Base-by-base conservation (phyloP, 2,113 vertebrate genomes). In the Malurus elegans region DNA sequence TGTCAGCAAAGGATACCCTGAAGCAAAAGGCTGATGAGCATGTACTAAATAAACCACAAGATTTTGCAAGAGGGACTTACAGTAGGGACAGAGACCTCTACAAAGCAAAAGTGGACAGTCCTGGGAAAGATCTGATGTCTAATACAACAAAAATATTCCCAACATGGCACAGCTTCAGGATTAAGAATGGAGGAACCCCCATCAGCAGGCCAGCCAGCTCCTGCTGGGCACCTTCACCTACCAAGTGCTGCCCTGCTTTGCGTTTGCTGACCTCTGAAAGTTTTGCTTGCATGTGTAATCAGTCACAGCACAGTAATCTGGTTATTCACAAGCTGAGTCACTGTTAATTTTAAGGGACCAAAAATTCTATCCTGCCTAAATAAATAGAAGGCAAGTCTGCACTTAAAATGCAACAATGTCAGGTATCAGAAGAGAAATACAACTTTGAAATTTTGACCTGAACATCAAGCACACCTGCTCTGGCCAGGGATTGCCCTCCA, bases 11-110 rank as follows among this genome's bases (percentile, higher is more conserved):
- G 38, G 20, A 76, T 29, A 74, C 24, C 51, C 78, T 89, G 57
- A 94, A 84, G 76, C 34, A 92, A 91, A 89, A 74, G 8, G 24
- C 42, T 84, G 65, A 66, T 58, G 12, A 92, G 16, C 67, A 47
- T 31, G 5, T 62, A 47, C 28, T 14, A 72, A 17, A 61, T 42
- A 86, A 90, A 57, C 10, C 10, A 73, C 44, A 72, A 18, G n/a
- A 76, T 34, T 69, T 76, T 19, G 36, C 47, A 92, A 83, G 34
- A 83, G 18, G 16, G 11, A 72, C 48, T 86, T 91, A 53, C 32
- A 86, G 6, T 50, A 64, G 32, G n/a, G n/a, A 65, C 58, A 65
- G 48, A 83, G 29, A 73, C 15, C 19, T 61, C n/a, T 73, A 32
- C 64, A 80, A 92, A 88, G 56, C 31, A 54, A 7, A 76, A 78